Conservation (phyloP, 2,888 invertebrate genomes). For the Elmis aenea region DNA sequence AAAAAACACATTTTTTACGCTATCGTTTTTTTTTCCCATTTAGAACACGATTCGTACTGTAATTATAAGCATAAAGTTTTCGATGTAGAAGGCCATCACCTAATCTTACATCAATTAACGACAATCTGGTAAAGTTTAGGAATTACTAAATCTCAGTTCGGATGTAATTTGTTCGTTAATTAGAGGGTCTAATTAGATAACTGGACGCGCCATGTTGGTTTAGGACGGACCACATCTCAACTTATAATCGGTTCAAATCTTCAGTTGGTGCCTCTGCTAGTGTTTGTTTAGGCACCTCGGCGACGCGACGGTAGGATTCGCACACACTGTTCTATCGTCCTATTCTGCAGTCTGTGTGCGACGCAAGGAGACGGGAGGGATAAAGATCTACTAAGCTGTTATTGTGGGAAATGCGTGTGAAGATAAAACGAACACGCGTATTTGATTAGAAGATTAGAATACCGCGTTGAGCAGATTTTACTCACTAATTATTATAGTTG, state of each 20-base stretch:
- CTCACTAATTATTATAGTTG: too few species aligned
- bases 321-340: conserved; percentile 14
- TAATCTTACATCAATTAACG: conserved; percentile 32
- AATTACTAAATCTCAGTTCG: conserved; percentile 36
- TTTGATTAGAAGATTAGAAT: conserved; percentile 10
- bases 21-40: too few species aligned
- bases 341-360: not conserved
- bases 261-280: conserved; percentile 7
- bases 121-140: conserved; percentile 30
- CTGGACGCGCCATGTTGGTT: conserved; percentile 38
- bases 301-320: conserved; percentile 15
- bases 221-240: conserved; percentile 31
- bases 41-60: too few species aligned
- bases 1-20: too few species aligned
- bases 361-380: conserved; percentile 8
- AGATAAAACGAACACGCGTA: conserved; percentile 9
- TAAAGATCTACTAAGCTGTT: conserved; percentile 17
- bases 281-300: conserved; percentile 17
- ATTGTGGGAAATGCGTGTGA: conserved; percentile 11
- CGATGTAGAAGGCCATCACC: too few species aligned
- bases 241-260: conserved; percentile 26
- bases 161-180: conserved; percentile 41
- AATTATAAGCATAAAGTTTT: too few species aligned
- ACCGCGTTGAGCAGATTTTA: too few species aligned
- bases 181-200: conserved; percentile 40